Base-by-base conservation (phyloP, 2,888 invertebrate genomes). In the Aricia artaxerxes region DNA sequence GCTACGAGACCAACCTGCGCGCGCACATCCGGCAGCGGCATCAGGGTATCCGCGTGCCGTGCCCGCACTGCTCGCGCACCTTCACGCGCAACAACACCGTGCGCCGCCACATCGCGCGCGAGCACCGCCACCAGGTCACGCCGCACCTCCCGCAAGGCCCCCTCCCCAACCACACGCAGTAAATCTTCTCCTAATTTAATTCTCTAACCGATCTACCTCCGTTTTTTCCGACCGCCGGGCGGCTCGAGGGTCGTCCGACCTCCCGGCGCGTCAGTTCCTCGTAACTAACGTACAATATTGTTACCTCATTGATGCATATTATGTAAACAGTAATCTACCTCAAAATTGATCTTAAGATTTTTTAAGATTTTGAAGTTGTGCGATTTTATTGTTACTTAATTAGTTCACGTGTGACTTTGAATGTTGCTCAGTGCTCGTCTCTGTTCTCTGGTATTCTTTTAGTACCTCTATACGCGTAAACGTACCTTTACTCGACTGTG, bases 21-120 rank as follows among this genome's bases (percentile, higher is more conserved):
- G 98, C 98, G 83, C 98, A 98, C 94, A 98, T 98, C 89, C 95
- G 98, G 79, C 98, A 98, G 90, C 97, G 98, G 89, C 98, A 98
- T 93, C 98, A 98, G 93, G 98, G 98, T 85, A 98, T 98, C 87
- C 96, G 98, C 79, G 98, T 98, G 88, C 98, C 98, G 79, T 98
- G 98, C 91, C 98, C 98, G 81, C 98, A 97, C 92, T 98, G 98
- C 94, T 95, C 97, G 87, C 97, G 98, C 86, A 98, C 98, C 75
- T 98, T 98, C 93, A 98, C 98, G 84, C 96, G 98, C 87, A 98
- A 98, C 95, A 98, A 98, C 95, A 98, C 98, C 53, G 98, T 98
- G 87, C 96, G 98, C 82, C 96, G 98, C 82, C 98, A 98, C 91
- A 98, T 98, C 89, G 98, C 98, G 57, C 96, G 98, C 85, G 98